Evolutionary conservation across 2,888 invertebrate species (phyloP), one percentile per base, ranked within the genome.

Genomic region (Diarsia brunnea): DNA sequence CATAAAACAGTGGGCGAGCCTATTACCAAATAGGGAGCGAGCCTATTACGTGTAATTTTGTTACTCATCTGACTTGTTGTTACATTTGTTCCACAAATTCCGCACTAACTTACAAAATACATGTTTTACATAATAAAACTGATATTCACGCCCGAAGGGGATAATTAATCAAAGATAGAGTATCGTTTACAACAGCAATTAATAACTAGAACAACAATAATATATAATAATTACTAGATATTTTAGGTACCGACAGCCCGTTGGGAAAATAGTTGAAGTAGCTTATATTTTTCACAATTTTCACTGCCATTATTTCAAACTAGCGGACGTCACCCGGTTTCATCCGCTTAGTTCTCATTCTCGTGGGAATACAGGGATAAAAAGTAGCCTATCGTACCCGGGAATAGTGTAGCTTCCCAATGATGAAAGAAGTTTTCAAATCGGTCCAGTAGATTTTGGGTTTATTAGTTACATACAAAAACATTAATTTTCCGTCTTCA

Each of bases 161-260:
- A 69, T 75, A 75, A 75, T 75, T 55, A 63, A 63, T 73, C n/a
- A 21, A 27, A 60, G 47, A 67, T 74, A 43, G 43, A 4, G 63
- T 63, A 76, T 69, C 61, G 63, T 38, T 63, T 75, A 43, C 47
- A 69, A 64, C 11, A 67, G 47, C 53, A 68, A 76, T 76, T 43
- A 43, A 76, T 76, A 75, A 51, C 69, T n/a, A 49, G 53, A 66
- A 65, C 58, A 68, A 10, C 49, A n/a, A 75, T 68, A 45, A 31
- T 51, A 8, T 11, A 38, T 31, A 21, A 31, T 47, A 21, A 47
- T 19, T 64, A 65, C 24, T 31, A 10, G n/a, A 45, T 58, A 49
- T 38, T 65, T 58, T 65, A 27, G 53, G 31, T 72, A 64, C 7
- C 19, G 16, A 7, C 19, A 38, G 31, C 0, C 71, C 47, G 19